These are phyloP conservation scores for Synaphobranchus kaupii DNA, from an alignment of 2,797 vertebrate genomes.

Conservation along the genomic window DNA sequence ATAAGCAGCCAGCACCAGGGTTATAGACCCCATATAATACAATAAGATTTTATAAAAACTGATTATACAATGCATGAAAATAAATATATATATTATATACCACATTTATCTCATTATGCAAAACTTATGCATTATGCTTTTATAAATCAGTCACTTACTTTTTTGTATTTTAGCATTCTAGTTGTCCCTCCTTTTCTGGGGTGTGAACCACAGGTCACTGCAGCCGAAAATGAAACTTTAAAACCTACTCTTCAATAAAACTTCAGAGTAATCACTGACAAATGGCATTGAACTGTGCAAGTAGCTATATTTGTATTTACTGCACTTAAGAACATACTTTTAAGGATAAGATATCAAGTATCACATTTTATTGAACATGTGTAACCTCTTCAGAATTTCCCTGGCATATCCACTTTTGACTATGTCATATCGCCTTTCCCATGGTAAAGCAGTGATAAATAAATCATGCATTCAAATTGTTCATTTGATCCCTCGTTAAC, in stretches of 20 bases:
- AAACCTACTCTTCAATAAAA: constrained; percentile 51
- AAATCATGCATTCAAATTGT: constrained; percentile 62
- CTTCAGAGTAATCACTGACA: constrained; percentile 60
- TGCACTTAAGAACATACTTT: constrained; percentile 69
- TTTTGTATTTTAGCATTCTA: background rate
- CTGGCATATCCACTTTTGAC: constrained; percentile 41
- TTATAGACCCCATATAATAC: too few species aligned
- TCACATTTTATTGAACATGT: constrained; percentile 61
- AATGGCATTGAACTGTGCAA: constrained; percentile 48
- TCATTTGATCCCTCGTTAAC: constrained; percentile 41
- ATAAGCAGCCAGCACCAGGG: too few species aligned
- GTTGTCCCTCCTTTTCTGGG: background rate
- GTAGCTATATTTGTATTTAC: constrained; percentile 71
- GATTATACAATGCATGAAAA: too few species aligned
- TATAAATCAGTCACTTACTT: constrained; percentile 8
- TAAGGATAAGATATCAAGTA: constrained; percentile 64
- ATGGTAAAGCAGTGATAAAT: constrained; percentile 51
- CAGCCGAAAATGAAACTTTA: constrained; percentile 42
- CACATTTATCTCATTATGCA: background rate
- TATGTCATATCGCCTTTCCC: constrained; percentile 57
- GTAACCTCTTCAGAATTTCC: constrained; percentile 63
- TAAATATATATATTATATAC: too few species aligned
- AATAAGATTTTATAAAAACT: too few species aligned
- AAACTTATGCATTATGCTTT: background rate
- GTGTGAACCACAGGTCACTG: constrained; percentile 1